Percentiles rank a stretch among this genome's conserved stretches.
Conservation (phyloP, 2,797 vertebrate species). For the Periparus ater region DNA sequence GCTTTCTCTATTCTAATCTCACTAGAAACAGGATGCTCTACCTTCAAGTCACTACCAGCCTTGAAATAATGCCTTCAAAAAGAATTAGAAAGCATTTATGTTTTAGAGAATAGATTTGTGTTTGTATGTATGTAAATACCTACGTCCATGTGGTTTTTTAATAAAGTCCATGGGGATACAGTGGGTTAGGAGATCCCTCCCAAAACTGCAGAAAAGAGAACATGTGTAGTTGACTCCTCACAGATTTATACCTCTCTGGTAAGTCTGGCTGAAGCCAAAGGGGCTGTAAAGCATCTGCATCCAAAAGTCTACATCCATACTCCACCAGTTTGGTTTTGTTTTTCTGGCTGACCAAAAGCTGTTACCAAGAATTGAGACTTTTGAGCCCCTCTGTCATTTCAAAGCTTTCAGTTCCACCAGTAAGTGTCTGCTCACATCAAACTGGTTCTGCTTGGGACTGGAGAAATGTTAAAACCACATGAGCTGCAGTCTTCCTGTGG, state of each 20-base stretch:
- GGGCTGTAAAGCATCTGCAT: neutral
- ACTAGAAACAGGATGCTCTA: neutral
- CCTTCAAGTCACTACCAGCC: neutral
- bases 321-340: neutral
- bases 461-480: neutral
- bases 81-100: neutral
- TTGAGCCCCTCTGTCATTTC: neutral
- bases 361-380: neutral
- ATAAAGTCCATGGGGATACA: neutral
- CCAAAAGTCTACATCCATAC: neutral
- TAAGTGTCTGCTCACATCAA: neutral
- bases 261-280: neutral
- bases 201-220: neutral
- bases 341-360: neutral
- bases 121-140: neutral
- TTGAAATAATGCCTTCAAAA: neutral
- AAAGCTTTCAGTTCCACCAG: neutral
- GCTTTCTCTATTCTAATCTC: neutral
- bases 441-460: neutral
- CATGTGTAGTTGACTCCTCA: fast-evolving
- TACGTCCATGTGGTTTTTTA: neutral
- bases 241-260: neutral
- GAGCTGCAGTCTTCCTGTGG: neutral
- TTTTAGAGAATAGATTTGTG: neutral
- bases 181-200: neutral